Conservation (phyloP, 2,888 invertebrate genomes). For the Eupithecia subfuscata region DNA sequence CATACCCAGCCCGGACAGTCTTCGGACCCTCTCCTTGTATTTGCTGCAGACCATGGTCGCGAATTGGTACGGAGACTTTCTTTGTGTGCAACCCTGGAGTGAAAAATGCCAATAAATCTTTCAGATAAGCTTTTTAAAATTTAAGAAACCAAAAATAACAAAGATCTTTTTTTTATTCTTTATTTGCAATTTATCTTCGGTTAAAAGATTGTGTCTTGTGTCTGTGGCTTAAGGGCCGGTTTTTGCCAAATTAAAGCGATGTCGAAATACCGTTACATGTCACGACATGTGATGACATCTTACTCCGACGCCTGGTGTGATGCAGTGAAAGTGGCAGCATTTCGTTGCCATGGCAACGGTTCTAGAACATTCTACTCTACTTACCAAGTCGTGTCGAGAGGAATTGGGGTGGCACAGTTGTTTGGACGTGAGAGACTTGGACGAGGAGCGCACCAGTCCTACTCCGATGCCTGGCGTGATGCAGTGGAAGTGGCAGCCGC, state of each 20-base stretch:
- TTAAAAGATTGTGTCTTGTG: no score
- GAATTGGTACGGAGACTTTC: constrained; percentile 89
- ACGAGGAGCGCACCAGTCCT: constrained; percentile 84
- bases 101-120: neutral
- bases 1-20: constrained; percentile 92
- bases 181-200: no score
- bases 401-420: no score
- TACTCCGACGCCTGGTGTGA: constrained; percentile 87
- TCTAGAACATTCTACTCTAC: constrained; percentile 38
- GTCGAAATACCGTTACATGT: no score
- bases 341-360: neutral
- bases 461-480: constrained; percentile 88
- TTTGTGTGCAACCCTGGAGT: constrained; percentile 85
- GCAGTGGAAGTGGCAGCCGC: constrained; percentile 91
- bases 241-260: no score
- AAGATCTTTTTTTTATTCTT: no score
- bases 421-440: constrained; percentile 83
- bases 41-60: constrained; percentile 91
- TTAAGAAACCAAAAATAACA: no score
- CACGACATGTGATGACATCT: no score
- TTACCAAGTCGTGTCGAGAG: no score
- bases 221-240: no score
- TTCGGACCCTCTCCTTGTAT: constrained; percentile 90
- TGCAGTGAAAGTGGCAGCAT: constrained; percentile 91
- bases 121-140: no score